phyloP scores from a whole-genome alignment of 2,797 vertebrate species.

The Bucorvus abyssinicus region DNA sequence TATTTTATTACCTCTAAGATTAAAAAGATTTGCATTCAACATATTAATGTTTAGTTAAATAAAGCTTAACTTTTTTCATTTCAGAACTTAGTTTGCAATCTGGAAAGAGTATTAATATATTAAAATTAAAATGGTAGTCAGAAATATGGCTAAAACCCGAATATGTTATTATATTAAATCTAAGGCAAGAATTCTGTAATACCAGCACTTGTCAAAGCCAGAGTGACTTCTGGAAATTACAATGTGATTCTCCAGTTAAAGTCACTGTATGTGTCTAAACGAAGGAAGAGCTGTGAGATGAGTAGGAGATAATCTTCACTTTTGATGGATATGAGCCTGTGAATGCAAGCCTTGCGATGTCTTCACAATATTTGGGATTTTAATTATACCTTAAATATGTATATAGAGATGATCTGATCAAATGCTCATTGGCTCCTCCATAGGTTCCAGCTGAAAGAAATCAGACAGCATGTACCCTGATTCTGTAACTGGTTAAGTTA shows the following conservation, averaged over 20 bases:
- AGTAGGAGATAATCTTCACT: not conserved
- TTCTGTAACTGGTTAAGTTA: not conserved
- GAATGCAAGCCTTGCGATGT: not conserved
- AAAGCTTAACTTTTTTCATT: not conserved
- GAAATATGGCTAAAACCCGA: not conserved
- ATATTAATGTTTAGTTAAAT: not conserved
- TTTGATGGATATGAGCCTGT: not conserved
- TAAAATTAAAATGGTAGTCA: not conserved
- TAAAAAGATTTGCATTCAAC: not conserved
- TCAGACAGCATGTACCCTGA: not conserved
- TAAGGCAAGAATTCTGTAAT: not conserved
- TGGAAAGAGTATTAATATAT: not conserved
- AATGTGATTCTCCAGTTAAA: not conserved
- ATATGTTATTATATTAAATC: not conserved
- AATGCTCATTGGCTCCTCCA: not conserved
- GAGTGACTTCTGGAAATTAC: not conserved
- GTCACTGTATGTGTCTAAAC: not conserved
- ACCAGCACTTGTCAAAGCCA: not conserved
- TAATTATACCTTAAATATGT: slow-evolving; percentile 6
- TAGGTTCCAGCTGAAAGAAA: not conserved
- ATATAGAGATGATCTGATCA: not conserved
- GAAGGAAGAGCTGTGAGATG: not conserved
- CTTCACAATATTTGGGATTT: not conserved
- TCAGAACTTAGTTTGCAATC: not conserved
- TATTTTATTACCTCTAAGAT: not conserved